Conservation (phyloP, 2,888 invertebrate genomes). For the Myathropa florea region DNA sequence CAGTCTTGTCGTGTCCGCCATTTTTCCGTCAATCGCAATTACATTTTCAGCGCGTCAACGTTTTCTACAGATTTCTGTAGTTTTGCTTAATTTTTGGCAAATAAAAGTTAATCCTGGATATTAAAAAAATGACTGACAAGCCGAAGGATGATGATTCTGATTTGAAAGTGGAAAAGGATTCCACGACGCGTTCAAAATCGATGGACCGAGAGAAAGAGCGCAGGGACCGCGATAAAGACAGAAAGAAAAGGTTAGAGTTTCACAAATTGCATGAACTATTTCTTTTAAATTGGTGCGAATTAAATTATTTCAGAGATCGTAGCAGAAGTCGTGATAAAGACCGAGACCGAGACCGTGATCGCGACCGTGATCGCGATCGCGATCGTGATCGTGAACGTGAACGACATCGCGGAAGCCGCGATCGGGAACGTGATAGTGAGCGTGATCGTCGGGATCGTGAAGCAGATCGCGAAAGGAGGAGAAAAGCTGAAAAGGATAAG, state of each 20-base stretch:
- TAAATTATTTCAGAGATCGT: constrained; percentile 36
- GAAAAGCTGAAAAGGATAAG: constrained; percentile 28
- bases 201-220: constrained; percentile 78
- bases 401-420: constrained; percentile 57
- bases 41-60: neutral
- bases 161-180: constrained; percentile 45
- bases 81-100: neutral
- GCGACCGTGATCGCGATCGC: constrained; percentile 72
- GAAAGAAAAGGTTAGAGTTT: constrained; percentile 38
- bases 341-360: constrained; percentile 78
- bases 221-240: constrained; percentile 75
- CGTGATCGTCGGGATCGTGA: constrained; percentile 76
- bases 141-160: constrained; percentile 40
- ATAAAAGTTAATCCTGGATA: neutral
- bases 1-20: constrained; percentile 42
- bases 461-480: constrained; percentile 72
- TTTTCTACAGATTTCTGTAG: neutral
- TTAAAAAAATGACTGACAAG: constrained; percentile 44
- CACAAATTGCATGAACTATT: neutral
- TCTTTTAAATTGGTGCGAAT: neutral
- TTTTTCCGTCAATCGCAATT: constrained; percentile 27
- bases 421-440: constrained; percentile 58
- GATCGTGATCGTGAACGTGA: constrained; percentile 59
- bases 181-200: constrained; percentile 54
- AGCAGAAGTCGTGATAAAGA: constrained; percentile 72